Percentiles rank a stretch among this genome's conserved stretches.
phyloP scores from a whole-genome alignment of 2,888 invertebrate genomes.

The Ceratothoa steindachneri region DNA sequence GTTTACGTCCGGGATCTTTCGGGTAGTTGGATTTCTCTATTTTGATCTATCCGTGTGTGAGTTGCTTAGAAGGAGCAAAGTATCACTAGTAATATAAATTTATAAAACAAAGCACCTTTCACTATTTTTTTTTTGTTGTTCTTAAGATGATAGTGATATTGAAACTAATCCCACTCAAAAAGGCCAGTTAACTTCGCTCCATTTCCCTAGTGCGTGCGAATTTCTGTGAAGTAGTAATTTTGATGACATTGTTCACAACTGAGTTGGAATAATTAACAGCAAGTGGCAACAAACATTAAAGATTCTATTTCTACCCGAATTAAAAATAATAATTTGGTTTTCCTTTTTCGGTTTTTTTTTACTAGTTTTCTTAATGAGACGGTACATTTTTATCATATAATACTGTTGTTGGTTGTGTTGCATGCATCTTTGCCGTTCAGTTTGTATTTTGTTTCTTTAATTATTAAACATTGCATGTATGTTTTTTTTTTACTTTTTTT shows the following conservation, averaged over 20 bases:
- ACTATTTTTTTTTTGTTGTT: too few relatives aligned
- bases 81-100: too few relatives aligned
- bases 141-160: too few relatives aligned
- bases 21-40: too few relatives aligned
- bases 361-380: slow-evolving; percentile 2
- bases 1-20: too few relatives aligned
- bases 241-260: background rate
- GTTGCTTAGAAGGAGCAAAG: too few relatives aligned
- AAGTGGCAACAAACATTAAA: slow-evolving; percentile 6
- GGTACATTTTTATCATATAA: background rate
- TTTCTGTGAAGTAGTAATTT: background rate
- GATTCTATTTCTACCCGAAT: background rate
- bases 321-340: background rate
- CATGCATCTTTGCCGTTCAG: background rate
- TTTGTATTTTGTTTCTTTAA: background rate
- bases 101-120: too few relatives aligned
- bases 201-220: too few relatives aligned
- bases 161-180: too few relatives aligned
- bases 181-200: too few relatives aligned
- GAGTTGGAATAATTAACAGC: background rate
- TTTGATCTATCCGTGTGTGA: too few relatives aligned
- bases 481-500: background rate
- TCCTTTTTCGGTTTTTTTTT: slow-evolving; percentile 3
- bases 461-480: slow-evolving; percentile 2
- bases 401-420: background rate